These are phyloP conservation scores for Amblyraja radiata DNA, from an alignment of 2,797 vertebrate genomes.

Conservation along the genomic window DNA sequence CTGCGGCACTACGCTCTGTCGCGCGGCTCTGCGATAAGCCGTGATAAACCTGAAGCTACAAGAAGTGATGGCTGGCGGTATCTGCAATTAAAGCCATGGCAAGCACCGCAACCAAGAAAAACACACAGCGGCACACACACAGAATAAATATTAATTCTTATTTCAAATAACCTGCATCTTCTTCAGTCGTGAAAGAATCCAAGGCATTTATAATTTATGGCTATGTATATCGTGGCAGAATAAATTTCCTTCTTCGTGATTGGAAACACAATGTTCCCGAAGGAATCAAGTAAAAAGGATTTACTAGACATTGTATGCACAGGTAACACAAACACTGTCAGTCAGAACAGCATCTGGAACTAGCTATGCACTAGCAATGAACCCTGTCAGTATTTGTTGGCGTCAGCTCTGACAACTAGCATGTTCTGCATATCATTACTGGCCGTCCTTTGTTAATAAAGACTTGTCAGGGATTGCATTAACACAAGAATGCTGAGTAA, in stretches of 20 bases:
- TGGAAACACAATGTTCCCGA: not conserved
- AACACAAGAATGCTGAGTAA: conserved; percentile 13
- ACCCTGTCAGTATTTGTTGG: not conserved
- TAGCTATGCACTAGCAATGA: conserved; percentile 11
- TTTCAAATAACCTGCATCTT: not conserved
- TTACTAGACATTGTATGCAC: not conserved
- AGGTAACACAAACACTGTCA: conserved; percentile 30
- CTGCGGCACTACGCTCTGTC: too few species aligned
- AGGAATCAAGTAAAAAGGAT: conserved; percentile 15
- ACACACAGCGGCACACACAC: not conserved
- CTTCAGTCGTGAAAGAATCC: conserved; percentile 11
- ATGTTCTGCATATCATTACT: conserved; percentile 28
- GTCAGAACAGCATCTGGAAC: conserved; percentile 1
- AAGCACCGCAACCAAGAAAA: not conserved
- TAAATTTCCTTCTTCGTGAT: not conserved
- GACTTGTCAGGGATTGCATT: conserved; percentile 28
- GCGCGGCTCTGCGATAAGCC: too few species aligned
- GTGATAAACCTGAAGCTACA: not conserved
- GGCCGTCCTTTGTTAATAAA: conserved; percentile 7
- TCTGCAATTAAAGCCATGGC: not conserved
- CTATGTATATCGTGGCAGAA: not conserved
- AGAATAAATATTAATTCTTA: conserved; percentile 1
- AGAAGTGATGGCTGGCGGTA: not conserved
- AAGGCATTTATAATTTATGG: conserved; percentile 2
- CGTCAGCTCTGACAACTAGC: conserved; percentile 28